phyloP scores from a whole-genome alignment of 2,113 vertebrate genomes.

The Ammodramus savannarum region DNA sequence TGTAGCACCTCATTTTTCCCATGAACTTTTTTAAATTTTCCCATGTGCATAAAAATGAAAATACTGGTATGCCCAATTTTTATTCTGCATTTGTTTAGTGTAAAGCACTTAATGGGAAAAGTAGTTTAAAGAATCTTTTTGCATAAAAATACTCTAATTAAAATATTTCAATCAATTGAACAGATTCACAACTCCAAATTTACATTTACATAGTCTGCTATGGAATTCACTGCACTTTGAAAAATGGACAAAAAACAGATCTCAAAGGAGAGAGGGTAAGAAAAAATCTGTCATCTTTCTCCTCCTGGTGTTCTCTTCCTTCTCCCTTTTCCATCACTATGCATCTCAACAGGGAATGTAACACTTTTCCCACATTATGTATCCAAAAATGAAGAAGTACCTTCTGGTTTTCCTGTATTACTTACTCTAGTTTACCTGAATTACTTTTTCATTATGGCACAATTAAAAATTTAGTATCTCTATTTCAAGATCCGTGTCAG shows the following conservation, averaged over 20 bases:
- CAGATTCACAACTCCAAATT: not conserved
- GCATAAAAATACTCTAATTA: not conserved
- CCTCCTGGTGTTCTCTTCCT: not conserved
- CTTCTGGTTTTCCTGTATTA: not conserved
- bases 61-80: not conserved
- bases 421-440: not conserved
- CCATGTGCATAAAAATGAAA: slow-evolving; percentile 6
- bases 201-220: not conserved
- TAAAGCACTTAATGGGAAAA: not conserved
- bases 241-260: not conserved
- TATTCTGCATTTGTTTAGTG: slow-evolving; percentile 15
- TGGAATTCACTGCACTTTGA: not conserved
- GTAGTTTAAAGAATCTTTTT: not conserved
- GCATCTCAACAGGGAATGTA: not conserved
- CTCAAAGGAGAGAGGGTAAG: not conserved
- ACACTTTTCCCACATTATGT: not conserved
- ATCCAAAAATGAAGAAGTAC: not conserved
- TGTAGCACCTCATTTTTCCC: not conserved
- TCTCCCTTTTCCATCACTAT: not conserved
- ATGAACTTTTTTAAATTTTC: not conserved
- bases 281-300: not conserved
- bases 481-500: not conserved
- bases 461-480: not conserved
- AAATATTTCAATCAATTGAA: slow-evolving; percentile 38
- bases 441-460: not conserved